A percentile compares a stretch with the other conserved stretches of the same genome.
phyloP scores from a whole-genome alignment of 2,797 vertebrate genomes.

The Falco naumanni region DNA sequence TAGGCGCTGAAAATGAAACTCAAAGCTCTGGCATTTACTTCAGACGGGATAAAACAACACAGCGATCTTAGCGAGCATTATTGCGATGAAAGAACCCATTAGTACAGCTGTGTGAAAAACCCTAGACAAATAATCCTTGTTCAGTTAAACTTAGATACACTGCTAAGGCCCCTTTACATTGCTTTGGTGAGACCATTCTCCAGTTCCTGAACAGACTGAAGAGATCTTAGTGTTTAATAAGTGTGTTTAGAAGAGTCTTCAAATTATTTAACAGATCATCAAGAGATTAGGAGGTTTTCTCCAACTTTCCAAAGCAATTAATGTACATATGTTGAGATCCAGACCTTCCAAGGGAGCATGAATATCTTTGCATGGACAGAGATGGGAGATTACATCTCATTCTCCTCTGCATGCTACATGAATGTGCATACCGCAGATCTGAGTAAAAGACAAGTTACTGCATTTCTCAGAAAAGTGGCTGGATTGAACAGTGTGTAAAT shows the following conservation, averaged over 20 bases:
- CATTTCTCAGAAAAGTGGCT: not conserved
- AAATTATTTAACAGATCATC: not conserved
- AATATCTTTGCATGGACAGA: not conserved
- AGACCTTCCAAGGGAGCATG: not conserved
- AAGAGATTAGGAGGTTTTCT: not conserved
- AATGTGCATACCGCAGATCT: not conserved
- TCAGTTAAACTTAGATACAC: not conserved
- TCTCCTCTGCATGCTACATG: not conserved
- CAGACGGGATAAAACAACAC: constrained; percentile 9
- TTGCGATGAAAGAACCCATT: not conserved
- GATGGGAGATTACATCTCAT: not conserved
- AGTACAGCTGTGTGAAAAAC: not conserved
- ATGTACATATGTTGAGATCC: not conserved
- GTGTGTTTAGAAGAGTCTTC: not conserved
- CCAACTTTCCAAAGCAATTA: not conserved
- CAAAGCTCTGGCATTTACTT: constrained; percentile 11
- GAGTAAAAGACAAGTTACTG: not conserved
- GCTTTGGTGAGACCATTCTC: not conserved
- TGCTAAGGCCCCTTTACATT: not conserved
- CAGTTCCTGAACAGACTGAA: not conserved
- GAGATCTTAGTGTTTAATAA: not conserved
- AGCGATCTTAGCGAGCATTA: not conserved
- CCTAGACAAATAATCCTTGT: not conserved
- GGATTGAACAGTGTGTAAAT: not conserved
- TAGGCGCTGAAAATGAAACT: constrained; percentile 27